phyloP scores from a whole-genome alignment of 2,113 vertebrate species.

The Edolisoma coerulescens region DNA sequence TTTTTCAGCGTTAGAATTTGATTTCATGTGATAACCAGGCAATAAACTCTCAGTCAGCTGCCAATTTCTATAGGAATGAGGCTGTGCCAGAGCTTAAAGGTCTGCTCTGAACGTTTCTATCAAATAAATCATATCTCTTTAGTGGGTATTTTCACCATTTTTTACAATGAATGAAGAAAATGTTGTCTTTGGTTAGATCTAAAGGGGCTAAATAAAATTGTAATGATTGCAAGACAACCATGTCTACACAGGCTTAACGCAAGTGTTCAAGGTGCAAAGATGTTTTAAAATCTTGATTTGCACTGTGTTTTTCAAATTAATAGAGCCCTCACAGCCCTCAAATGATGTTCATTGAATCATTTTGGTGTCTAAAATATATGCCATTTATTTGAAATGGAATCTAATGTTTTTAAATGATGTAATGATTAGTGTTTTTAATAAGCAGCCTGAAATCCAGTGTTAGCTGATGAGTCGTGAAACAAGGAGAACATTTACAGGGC shows the following conservation, averaged over 20 bases:
- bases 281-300: not conserved
- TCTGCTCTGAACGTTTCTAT: not conserved
- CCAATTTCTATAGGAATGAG: not conserved
- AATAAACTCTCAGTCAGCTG: constrained; percentile 4
- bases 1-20: not conserved
- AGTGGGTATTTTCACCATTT: not conserved
- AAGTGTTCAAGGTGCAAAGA: not conserved
- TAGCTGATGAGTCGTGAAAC: not conserved
- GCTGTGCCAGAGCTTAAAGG: not conserved
- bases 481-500: not conserved
- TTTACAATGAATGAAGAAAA: not conserved
- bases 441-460: not conserved
- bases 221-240: not conserved
- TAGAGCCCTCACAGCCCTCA: not conserved
- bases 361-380: not conserved
- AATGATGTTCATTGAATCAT: not conserved
- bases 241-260: not conserved
- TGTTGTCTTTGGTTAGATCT: not conserved
- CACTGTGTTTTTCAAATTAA: not conserved
- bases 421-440: not conserved
- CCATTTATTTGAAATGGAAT: not conserved
- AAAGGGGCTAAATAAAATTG: not conserved
- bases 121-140: not conserved
- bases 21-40: not conserved
- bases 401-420: not conserved